Conservation (phyloP, 2,797 vertebrate genomes). For the Myotis daubentonii region DNA sequence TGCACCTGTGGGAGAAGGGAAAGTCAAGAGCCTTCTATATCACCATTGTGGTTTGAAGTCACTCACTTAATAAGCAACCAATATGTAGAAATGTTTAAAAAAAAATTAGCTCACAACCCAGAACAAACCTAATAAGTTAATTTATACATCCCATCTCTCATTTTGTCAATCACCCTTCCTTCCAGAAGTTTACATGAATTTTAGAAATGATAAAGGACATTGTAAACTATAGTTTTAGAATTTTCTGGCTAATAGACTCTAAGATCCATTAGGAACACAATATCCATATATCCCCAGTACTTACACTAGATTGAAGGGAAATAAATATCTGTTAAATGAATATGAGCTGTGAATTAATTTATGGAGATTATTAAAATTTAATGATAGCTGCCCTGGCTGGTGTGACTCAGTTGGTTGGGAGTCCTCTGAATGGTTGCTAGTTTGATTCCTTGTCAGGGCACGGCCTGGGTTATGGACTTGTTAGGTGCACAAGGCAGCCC, state of each 20-base stretch:
- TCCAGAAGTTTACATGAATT: background rate
- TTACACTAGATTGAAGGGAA: background rate
- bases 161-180: background rate
- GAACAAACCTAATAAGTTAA: background rate
- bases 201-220: background rate
- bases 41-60: background rate
- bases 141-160: background rate
- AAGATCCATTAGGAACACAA: background rate
- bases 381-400: background rate
- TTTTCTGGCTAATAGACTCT: background rate
- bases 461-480: no score
- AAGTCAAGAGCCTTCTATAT: background rate
- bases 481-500: no score
- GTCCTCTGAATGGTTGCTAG: no score
- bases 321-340: background rate
- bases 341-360: background rate
- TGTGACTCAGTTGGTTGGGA: no score
- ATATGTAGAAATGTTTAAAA: background rate
- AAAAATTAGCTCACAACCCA: background rate
- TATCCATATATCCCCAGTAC: background rate
- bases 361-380: background rate
- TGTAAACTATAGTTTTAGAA: background rate
- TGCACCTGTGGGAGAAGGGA: background rate
- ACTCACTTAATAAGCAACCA: background rate
- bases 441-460: no score